A percentile compares a stretch with the other conserved stretches of the same genome.
These are phyloP conservation scores for Lasioglossum lativentre DNA, from an alignment of 2,888 invertebrate species.

Conservation along the genomic window DNA sequence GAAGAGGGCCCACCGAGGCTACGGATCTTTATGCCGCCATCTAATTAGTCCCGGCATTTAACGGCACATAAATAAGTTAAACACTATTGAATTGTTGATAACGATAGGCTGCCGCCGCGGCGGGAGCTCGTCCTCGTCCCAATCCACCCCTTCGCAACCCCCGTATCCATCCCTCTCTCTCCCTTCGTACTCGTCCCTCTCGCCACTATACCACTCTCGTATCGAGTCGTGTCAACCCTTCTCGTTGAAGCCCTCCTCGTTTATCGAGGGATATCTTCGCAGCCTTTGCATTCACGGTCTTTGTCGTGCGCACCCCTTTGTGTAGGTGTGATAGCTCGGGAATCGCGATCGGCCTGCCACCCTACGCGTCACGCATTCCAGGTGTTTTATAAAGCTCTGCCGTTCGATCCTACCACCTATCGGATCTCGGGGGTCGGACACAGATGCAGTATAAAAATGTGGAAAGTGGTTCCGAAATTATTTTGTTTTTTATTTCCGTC, in stretches of 20 bases:
- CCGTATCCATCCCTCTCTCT: conserved; percentile 34
- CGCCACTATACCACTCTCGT: conserved; percentile 22
- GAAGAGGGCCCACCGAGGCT: conserved; percentile 69
- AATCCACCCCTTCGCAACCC: conserved; percentile 3
- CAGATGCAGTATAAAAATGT: not conserved
- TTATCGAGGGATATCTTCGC: conserved; percentile 60
- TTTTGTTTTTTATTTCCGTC: not conserved
- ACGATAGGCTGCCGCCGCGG: conserved; percentile 64
- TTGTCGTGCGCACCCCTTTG: conserved; percentile 38
- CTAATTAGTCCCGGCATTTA: conserved; percentile 82
- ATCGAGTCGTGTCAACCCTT: conserved; percentile 60
- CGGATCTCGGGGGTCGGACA: too few species aligned
- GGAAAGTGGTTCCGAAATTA: not conserved
- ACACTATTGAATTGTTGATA: conserved; percentile 79
- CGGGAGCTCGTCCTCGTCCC: conserved; percentile 17
- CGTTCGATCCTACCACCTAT: not conserved
- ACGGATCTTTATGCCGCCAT: conserved; percentile 78
- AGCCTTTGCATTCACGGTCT: conserved; percentile 40
- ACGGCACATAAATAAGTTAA: conserved; percentile 80
- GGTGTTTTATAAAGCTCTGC: not conserved
- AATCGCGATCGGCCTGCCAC: conserved; percentile 20
- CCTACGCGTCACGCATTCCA: conserved; percentile 8
- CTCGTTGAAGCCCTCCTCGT: conserved; percentile 35
- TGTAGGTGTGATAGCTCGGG: conserved; percentile 42
- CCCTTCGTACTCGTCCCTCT: conserved; percentile 10